phyloP scores from a whole-genome alignment of 1,140 invertebrate species.

The Bursaphelenchus mucronatus region DNA sequence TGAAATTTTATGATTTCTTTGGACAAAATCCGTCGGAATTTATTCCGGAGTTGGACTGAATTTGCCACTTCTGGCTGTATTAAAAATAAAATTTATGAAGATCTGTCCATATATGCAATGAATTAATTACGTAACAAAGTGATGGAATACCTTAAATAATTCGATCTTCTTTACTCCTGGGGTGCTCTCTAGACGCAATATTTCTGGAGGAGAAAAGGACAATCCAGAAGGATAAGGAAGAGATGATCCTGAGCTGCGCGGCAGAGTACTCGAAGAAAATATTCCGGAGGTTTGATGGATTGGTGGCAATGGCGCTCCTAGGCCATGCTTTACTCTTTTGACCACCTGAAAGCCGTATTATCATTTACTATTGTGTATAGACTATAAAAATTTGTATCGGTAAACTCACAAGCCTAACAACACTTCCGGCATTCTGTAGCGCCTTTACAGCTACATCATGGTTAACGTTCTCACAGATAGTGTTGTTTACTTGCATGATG shows the following conservation, averaged over 20 bases:
- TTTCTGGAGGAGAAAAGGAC: slow-evolving; percentile 19
- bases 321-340: slow-evolving; percentile 39
- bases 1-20: no score
- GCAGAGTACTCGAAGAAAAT: slow-evolving; percentile 10
- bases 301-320: slow-evolving; percentile 8
- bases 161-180: slow-evolving; percentile 44
- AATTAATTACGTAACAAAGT: no score
- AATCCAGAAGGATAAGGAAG: background rate
- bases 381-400: slow-evolving; percentile 10
- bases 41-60: no score
- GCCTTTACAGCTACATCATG: slow-evolving; percentile 93
- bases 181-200: slow-evolving; percentile 31
- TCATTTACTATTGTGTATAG: background rate
- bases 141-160: slow-evolving; percentile 24
- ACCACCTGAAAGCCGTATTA: slow-evolving; percentile 41
- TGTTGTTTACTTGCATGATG: slow-evolving; percentile 83
- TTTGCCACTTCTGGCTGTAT: no score
- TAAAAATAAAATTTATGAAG: no score
- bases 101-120: no score
- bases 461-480: slow-evolving; percentile 81
- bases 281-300: slow-evolving; percentile 32
- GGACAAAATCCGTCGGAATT: no score
- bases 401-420: slow-evolving; percentile 41
- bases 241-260: background rate
- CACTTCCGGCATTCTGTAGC: slow-evolving; percentile 81